Conservation (phyloP, 2,797 vertebrate species). For the Rhinoraja longicauda region DNA sequence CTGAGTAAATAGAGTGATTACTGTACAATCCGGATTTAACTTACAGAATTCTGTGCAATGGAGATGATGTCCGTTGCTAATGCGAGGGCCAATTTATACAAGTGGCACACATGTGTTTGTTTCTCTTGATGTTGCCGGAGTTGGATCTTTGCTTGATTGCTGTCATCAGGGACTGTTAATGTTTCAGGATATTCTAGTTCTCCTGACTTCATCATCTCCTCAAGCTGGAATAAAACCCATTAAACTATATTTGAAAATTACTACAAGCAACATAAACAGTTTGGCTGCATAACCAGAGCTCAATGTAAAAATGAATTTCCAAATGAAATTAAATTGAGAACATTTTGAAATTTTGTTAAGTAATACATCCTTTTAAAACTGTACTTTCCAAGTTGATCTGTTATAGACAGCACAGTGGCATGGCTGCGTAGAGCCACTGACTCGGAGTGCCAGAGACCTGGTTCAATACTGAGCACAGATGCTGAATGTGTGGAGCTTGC, state of each 20-base stretch:
- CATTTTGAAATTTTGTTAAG: not conserved
- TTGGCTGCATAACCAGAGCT: not conserved
- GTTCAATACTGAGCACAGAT: no score
- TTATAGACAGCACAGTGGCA: not conserved
- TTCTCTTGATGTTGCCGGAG: conserved; percentile 57
- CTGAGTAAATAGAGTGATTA: not conserved
- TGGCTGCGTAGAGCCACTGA: no score
- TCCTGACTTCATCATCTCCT: conserved; percentile 53
- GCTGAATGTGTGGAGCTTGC: no score
- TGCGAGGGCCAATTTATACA: conserved; percentile 59
- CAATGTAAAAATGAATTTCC: not conserved
- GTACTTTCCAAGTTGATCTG: not conserved
- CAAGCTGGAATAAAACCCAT: conserved; percentile 56
- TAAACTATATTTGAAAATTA: not conserved
- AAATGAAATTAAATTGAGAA: not conserved
- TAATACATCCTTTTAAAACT: not conserved
- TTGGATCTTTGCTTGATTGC: conserved; percentile 48
- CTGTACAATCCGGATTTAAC: conserved; percentile 44
- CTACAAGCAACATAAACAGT: no score
- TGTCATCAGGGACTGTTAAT: conserved; percentile 46
- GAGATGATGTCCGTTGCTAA: conserved; percentile 65
- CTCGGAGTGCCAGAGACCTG: no score
- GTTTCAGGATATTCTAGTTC: conserved; percentile 51
- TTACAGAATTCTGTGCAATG: conserved; percentile 59
- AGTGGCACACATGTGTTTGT: conserved; percentile 57